These are phyloP conservation scores for Azorinus chamasolen DNA, from an alignment of 2,888 invertebrate species.

Conservation along the genomic window DNA sequence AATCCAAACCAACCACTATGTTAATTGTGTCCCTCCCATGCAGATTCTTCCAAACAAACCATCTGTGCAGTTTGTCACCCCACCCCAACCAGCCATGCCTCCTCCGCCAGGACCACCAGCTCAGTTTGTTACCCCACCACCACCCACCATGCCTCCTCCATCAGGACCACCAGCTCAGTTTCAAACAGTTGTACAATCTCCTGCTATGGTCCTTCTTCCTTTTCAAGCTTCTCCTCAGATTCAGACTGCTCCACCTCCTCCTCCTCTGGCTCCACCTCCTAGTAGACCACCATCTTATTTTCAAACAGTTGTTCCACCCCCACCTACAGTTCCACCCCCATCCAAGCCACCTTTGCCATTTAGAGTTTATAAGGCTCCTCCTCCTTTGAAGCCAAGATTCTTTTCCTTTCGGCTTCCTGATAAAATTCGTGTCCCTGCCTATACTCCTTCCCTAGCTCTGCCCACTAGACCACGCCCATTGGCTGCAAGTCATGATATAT, in stretches of 20 bases:
- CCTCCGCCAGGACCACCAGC: too few relatives aligned
- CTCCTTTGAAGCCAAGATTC: conserved; percentile 52
- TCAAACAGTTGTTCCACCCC: not conserved
- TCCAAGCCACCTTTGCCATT: conserved; percentile 40
- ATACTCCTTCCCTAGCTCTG: conserved; percentile 17
- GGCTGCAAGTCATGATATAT: conserved; percentile 39
- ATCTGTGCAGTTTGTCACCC: too few relatives aligned
- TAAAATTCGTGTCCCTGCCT: conserved; percentile 3
- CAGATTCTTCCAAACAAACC: too few relatives aligned
- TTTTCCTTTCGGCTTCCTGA: conserved; percentile 27
- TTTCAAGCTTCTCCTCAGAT: not conserved
- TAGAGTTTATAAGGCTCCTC: conserved; percentile 53
- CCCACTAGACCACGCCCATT: conserved; percentile 44
- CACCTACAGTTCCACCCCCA: not conserved
- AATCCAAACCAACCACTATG: too few relatives aligned
- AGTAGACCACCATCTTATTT: conserved; percentile 1
- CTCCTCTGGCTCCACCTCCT: conserved; percentile 15
- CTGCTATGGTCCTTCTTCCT: too few relatives aligned
- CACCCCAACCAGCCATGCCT: too few relatives aligned
- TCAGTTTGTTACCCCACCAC: too few relatives aligned
- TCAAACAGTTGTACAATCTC: too few relatives aligned
- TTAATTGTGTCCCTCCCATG: too few relatives aligned
- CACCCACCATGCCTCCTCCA: too few relatives aligned
- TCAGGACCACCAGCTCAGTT: too few relatives aligned
- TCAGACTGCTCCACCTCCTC: conserved; percentile 12